Evolutionary conservation across 2,888 invertebrate genomes (phyloP).

Genomic region (Melanophora roralis): DNA sequence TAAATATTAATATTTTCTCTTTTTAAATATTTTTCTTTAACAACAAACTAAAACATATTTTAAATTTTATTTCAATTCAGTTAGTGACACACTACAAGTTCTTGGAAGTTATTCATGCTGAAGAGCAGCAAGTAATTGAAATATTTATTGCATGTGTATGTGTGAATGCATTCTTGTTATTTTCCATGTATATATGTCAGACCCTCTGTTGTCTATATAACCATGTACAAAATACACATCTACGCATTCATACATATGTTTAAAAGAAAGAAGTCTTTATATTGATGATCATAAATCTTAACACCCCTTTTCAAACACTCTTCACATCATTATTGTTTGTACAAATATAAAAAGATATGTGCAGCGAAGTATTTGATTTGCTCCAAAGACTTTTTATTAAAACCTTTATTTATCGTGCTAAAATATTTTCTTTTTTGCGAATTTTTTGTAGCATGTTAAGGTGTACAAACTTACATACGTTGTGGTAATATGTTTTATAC

Average conservation of each 20-base stretch:
- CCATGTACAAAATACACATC: too few species aligned
- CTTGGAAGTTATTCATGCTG: neutral
- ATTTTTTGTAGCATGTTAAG: neutral
- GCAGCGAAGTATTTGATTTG: slow-evolving; percentile 35
- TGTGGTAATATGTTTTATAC: neutral
- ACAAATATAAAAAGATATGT: slow-evolving; percentile 34
- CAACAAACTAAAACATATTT: slow-evolving; percentile 13
- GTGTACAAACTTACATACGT: neutral
- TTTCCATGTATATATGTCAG: neutral
- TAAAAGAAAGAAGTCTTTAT: slow-evolving; percentile 27
- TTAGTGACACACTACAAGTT: slow-evolving; percentile 33
- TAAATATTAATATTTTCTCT: too few species aligned
- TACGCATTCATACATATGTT: neutral
- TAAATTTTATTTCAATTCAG: neutral
- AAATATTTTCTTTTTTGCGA: neutral
- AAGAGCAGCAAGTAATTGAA: slow-evolving; percentile 3
- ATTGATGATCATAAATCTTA: slow-evolving; percentile 51
- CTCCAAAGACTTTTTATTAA: slow-evolving; percentile 30
- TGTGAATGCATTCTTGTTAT: neutral
- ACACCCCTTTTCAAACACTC: slow-evolving; percentile 27
- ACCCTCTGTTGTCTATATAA: slow-evolving; percentile 2
- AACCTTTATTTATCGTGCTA: slow-evolving; percentile 54
- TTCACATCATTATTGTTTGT: neutral
- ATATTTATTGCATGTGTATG: neutral
- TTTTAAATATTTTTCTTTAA: slow-evolving; percentile 18